Base-by-base conservation (phyloP, 2,797 vertebrate genomes). In the Paratrypauchen microcephalus region DNA sequence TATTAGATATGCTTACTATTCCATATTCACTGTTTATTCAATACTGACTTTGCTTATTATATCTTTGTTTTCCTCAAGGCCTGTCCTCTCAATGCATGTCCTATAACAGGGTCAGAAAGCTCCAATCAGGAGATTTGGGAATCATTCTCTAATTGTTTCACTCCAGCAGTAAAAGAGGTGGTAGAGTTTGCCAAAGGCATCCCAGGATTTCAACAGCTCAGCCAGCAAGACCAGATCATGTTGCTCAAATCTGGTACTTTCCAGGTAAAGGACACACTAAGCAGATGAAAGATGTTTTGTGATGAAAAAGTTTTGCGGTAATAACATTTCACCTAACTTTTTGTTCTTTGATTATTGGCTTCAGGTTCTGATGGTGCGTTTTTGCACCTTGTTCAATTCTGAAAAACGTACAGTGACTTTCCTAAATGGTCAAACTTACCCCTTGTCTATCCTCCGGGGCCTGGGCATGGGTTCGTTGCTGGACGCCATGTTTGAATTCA, bases 141-240 rank as follows among this genome's bases (percentile, higher is more conserved):
- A 68, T 91, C 91, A 4, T 95, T 95, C 80, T 94, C 94, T n/a
- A 93, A 93, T 83, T 94, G 93, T 83, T 95, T 95, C 86, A 94
- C 93, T n/a, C 94, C 94, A 0, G 94, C 94, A 1, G 94, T 95
- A 32, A 94, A 92, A 76, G 93, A 94, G 76, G 94, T 95, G 39
- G 94, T 95, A 73, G 94, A 94, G 81, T 95, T 95, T 59, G 94
- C 94, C 72, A 94, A 94, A 82, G 93, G 91, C 78, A 94, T 95
- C 66, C 94, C 94, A 0, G 93, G 93, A 65, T 95, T 95, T 88
- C 91, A 94, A 79, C 83, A 32, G 1, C 90, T 95, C 13, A 93
- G 89, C 83, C 93, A 94, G 80, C 90, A 94, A 0, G 94, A 95
- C 73, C 94, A 94, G 71, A 92, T 95, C 89, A 92, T 92, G 91